A percentile compares a stretch with the other conserved stretches of the same genome.
Evolutionary conservation across 2,797 vertebrate genomes (phyloP).

Genomic region (Bucorvus abyssinicus): DNA sequence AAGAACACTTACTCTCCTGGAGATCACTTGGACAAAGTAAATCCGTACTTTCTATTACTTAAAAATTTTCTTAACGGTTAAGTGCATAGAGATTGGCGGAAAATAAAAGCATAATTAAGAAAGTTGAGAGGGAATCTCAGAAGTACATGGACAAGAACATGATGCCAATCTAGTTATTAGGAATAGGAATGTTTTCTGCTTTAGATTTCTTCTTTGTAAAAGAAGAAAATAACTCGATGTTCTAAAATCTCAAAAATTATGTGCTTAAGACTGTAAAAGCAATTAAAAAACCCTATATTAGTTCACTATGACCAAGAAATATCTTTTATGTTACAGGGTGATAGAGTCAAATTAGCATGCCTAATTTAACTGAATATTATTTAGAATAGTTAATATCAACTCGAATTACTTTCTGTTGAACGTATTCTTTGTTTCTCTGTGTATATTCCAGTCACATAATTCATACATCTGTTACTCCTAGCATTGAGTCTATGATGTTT

Average conservation of each 20-base stretch:
- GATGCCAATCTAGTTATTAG: neutral
- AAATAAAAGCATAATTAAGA: neutral
- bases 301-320: neutral
- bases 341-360: neutral
- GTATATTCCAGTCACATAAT: slow-evolving; percentile 25
- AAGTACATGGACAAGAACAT: neutral
- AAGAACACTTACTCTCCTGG: neutral
- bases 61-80: neutral
- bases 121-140: neutral
- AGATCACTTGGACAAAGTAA: neutral
- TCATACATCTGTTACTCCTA: slow-evolving; percentile 23
- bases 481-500: neutral
- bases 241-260: neutral
- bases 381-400: neutral
- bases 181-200: neutral
- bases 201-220: neutral
- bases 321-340: neutral
- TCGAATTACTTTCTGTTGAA: neutral
- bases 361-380: neutral
- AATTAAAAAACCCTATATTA: neutral
- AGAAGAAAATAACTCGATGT: neutral
- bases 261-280: neutral
- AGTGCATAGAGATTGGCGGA: neutral
- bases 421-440: neutral
- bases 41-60: neutral